Evolutionary conservation across 2,113 vertebrate genomes (phyloP), one percentile per base, ranked within the genome.

Genomic region (Pollimyrus isidori): DNA sequence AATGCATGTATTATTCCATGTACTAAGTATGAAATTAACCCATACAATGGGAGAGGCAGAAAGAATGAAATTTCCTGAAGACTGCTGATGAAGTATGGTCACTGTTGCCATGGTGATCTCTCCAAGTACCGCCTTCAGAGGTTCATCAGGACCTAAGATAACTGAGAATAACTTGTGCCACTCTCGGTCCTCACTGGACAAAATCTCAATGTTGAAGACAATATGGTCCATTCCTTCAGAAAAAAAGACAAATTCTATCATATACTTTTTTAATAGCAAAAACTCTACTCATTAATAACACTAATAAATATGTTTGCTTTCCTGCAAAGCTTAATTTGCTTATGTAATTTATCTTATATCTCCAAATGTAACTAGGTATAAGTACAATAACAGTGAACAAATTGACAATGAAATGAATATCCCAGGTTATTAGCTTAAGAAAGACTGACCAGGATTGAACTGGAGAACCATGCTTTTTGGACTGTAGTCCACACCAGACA

Each of bases 121-220:
- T 4, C 98, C 98, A 3, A 99, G 96, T 65, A 99, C 96, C 0
- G 98, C 98, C 93, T 99, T 98, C 92, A 98, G 96, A 0, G 98
- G 98, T 30, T 99, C 98, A 69, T 99, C 98, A 0, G 98, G 98
- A 4, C 98, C 98, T 15, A 99, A 97, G 87, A 99, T 98, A 89
- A 99, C 69, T 3, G 98, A 97, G 93, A 99, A 98, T 23, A 98
- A 99, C 90, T 99, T 98, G 0, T 99, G 98, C 98, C 98, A 99
- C 89, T 99, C 98, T 87, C 97, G 93, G 93, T 99, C 98, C 92
- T 99, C 98, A 1, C 98, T 99, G 91, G 98, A 99, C 93, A 99
- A 95, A 91, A 99, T 97, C 92, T 99, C 98, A 39, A 99, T 98
- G 92, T 98, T 98, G 91, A 99, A 99, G 42, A 97, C 90, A 89